Conservation (phyloP, 1,140 invertebrate species). For the Plodia interpunctella region DNA sequence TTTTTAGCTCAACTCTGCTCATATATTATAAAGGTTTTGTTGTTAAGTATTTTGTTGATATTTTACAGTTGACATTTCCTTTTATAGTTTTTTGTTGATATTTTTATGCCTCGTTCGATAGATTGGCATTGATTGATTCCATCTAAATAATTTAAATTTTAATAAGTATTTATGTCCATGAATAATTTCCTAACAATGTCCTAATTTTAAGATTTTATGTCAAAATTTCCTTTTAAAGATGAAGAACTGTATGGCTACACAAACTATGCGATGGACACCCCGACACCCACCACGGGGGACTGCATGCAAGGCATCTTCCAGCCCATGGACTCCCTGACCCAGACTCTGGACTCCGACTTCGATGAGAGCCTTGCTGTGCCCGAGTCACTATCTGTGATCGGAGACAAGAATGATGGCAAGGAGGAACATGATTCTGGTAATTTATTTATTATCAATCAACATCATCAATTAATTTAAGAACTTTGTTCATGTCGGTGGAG, state of each 20-base stretch:
- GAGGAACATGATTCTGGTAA: conserved; percentile 46
- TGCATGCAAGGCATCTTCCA: conserved; percentile 59
- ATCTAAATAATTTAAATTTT: no score
- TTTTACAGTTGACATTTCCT: no score
- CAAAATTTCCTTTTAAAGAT: conserved; percentile 45
- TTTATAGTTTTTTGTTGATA: no score
- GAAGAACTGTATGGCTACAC: conserved; percentile 67
- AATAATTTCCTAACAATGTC: no score
- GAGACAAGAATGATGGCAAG: conserved; percentile 45
- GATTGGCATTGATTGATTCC: no score
- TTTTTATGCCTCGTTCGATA: no score
- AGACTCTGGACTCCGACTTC: conserved; percentile 62
- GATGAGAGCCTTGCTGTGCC: conserved; percentile 73
- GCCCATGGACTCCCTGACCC: conserved; percentile 52
- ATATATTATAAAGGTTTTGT: no score
- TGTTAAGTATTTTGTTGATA: no score
- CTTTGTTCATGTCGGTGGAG: no score
- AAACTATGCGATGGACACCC: conserved; percentile 68
- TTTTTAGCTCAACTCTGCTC: no score
- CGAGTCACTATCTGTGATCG: conserved; percentile 63
- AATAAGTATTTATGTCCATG: no score
- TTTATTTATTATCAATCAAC: conserved; percentile 13
- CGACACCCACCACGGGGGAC: conserved; percentile 43
- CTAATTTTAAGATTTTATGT: conserved; percentile 2
- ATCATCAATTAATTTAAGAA: no score